Evolutionary conservation across 2,888 invertebrate species (phyloP).

Genomic region (Eutolmus rufibarbis): DNA sequence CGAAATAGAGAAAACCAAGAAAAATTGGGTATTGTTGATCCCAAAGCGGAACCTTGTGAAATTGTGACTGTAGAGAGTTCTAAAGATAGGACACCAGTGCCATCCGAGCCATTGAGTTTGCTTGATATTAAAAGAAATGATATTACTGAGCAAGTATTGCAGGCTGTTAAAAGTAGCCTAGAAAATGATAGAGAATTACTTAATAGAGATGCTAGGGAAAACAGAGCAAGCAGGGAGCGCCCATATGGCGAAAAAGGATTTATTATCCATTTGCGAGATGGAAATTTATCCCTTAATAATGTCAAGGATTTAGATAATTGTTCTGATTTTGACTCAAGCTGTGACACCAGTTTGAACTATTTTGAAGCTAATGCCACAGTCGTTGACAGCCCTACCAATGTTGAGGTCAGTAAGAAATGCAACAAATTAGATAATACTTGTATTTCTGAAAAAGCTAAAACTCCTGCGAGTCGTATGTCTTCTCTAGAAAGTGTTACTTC

Average conservation of each 20-base stretch:
- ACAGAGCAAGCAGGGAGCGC: slow-evolving; percentile 50
- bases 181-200: slow-evolving; percentile 48
- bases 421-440: neutral
- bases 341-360: slow-evolving; percentile 62
- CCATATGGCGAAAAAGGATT: slow-evolving; percentile 62
- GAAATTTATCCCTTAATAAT: slow-evolving; percentile 57
- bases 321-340: slow-evolving; percentile 62
- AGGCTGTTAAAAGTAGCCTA: slow-evolving; percentile 56
- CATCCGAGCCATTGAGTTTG: slow-evolving; percentile 45
- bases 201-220: slow-evolving; percentile 26
- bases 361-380: slow-evolving; percentile 55
- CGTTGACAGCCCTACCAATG: slow-evolving; percentile 4
- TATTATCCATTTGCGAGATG: slow-evolving; percentile 59
- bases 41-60: slow-evolving; percentile 24
- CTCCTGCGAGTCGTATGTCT: slow-evolving; percentile 40
- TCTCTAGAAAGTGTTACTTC: slow-evolving; percentile 45
- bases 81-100: slow-evolving; percentile 44
- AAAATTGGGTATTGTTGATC: slow-evolving; percentile 40
- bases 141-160: slow-evolving; percentile 56
- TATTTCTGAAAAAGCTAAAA: neutral
- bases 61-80: slow-evolving; percentile 19
- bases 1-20: slow-evolving; percentile 48
- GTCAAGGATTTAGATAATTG: slow-evolving; percentile 61
- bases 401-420: neutral
- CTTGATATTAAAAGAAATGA: slow-evolving; percentile 45